Percentiles rank a stretch among this genome's conserved stretches.
These are phyloP conservation scores for Deroptyus accipitrinus DNA, from an alignment of 2,113 vertebrate species.

Conservation along the genomic window DNA sequence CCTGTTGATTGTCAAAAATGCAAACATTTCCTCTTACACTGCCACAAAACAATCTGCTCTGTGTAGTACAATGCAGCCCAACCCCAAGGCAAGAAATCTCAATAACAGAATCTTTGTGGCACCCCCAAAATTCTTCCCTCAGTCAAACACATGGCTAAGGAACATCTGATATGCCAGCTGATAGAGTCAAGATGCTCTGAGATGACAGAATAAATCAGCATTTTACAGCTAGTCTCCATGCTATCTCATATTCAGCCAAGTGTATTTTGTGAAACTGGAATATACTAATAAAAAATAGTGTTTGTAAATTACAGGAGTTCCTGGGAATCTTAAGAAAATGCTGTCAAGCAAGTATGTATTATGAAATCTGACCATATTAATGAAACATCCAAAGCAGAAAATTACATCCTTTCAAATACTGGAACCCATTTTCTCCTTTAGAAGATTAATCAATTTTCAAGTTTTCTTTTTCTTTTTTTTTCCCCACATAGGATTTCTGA, in stretches of 20 bases:
- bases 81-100: not conserved
- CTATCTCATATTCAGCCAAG: not conserved
- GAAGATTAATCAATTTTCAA: constrained; percentile 19
- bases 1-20: not conserved
- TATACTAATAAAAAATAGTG: not conserved
- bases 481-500: not conserved
- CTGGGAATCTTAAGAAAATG: not conserved
- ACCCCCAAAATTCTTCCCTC: not conserved
- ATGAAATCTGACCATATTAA: not conserved
- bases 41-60: not conserved
- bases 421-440: not conserved
- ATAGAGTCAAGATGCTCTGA: not conserved
- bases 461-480: not conserved
- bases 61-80: not conserved
- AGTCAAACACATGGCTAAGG: not conserved
- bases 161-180: not conserved
- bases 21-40: not conserved
- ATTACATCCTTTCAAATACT: not conserved
- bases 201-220: not conserved
- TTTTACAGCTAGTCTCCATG: not conserved
- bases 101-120: not conserved
- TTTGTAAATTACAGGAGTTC: not conserved
- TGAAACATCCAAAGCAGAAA: constrained; percentile 18
- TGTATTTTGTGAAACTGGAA: not conserved
- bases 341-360: not conserved